A percentile compares a stretch with the other conserved stretches of the same genome.
Conservation (phyloP, 2,888 invertebrate genomes). For the Psylliodes chrysocephalus region DNA sequence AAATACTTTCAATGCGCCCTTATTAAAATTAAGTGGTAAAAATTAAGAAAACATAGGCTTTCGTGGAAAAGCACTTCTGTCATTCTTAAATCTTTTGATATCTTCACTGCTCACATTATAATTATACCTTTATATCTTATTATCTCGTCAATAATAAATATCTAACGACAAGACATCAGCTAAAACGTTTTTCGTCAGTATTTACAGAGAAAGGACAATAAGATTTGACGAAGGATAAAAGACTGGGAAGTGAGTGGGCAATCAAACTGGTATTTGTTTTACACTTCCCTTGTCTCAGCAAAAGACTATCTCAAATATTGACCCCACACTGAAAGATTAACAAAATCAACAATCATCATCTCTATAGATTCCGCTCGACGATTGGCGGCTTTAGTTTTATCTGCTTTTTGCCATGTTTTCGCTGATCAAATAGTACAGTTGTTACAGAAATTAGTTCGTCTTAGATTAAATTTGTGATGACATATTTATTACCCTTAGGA, state of each 20-base stretch:
- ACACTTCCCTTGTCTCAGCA: constrained; percentile 43
- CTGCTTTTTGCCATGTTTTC: constrained; percentile 14
- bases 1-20: no score
- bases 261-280: constrained; percentile 43
- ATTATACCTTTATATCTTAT: no score
- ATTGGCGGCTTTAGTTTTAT: constrained; percentile 37
- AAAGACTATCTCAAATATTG: constrained; percentile 46
- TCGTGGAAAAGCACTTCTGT: no score
- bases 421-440: constrained; percentile 21
- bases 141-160: neutral
- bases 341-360: constrained; percentile 45
- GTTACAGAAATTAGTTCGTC: neutral
- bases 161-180: neutral
- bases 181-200: constrained; percentile 27
- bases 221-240: constrained; percentile 19
- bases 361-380: constrained; percentile 30
- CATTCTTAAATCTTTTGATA: no score
- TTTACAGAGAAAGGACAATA: constrained; percentile 30
- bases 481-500: neutral
- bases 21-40: no score
- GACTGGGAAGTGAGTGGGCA: constrained; percentile 37
- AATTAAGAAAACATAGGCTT: no score
- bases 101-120: no score
- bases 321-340: constrained; percentile 43
- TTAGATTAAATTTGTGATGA: neutral